Conservation (phyloP, 2,113 vertebrate species). For the Callorhinus ursinus region DNA sequence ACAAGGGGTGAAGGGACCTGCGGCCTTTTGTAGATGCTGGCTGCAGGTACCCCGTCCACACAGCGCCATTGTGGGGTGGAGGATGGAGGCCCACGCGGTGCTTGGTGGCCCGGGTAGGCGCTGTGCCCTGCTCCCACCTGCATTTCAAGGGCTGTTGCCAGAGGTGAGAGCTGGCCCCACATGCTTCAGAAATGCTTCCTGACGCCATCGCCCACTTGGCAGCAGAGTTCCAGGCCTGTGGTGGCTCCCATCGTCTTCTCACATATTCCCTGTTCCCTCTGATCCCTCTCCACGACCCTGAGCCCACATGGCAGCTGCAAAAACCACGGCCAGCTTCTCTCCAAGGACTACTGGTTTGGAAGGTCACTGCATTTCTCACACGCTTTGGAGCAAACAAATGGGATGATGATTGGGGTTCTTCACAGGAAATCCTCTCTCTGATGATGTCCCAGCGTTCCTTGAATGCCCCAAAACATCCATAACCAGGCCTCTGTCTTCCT, state of each 20-base stretch:
- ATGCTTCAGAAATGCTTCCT: neutral
- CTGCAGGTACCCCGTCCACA: too few species aligned
- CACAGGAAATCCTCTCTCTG: neutral
- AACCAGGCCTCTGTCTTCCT: neutral
- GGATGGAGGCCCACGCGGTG: neutral
- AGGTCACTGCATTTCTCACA: neutral
- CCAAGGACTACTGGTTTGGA: fast-evolving
- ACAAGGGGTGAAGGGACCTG: neutral
- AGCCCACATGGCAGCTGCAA: neutral
- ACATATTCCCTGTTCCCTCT: neutral
- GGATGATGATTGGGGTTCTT: neutral
- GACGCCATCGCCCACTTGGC: fast-evolving
- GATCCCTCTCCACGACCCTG: neutral
- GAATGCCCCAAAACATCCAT: neutral
- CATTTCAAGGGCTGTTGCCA: neutral
- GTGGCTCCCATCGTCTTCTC: neutral
- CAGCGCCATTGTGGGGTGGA: too few species aligned
- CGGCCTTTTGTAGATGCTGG: too few species aligned
- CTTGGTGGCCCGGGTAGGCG: fast-evolving
- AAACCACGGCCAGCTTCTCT: neutral
- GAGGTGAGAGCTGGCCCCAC: neutral
- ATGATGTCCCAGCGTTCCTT: neutral
- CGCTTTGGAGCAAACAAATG: neutral
- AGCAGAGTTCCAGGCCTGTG: neutral
- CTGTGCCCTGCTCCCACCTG: neutral